Conservation (phyloP, 2,113 vertebrate species). For the Ovibos moschatus region DNA sequence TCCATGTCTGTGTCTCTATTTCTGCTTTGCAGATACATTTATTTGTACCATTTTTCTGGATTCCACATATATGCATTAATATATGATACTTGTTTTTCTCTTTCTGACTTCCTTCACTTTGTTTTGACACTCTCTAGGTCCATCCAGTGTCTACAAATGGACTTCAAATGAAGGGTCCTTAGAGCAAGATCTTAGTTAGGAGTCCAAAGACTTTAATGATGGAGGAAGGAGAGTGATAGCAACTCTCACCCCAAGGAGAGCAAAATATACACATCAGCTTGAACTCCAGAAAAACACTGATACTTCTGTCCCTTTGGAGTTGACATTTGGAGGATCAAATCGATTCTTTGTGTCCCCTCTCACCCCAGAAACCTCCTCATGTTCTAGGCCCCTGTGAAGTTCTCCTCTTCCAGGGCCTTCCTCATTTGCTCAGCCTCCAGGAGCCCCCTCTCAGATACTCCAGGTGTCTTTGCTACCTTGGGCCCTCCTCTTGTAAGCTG, state of each 20-base stretch:
- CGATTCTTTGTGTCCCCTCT: not conserved
- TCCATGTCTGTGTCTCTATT: not conserved
- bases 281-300: not conserved
- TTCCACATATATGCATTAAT: not conserved
- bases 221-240: accelerated
- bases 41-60: not conserved
- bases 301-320: not conserved
- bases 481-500: not conserved
- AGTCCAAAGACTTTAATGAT: not conserved
- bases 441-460: too few species aligned
- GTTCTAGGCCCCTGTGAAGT: not conserved
- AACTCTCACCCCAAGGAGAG: not conserved
- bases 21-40: not conserved
- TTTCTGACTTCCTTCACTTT: not conserved
- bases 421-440: not conserved
- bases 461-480: not conserved
- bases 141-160: not conserved
- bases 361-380: accelerated
- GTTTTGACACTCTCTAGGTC: not conserved
- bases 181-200: not conserved
- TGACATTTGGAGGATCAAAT: not conserved
- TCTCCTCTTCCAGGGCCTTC: not conserved
- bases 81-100: not conserved
- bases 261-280: not conserved
- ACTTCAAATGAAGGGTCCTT: not conserved